Base-by-base conservation (phyloP, 2,888 invertebrate species). In the Sarcophaga variegata region DNA sequence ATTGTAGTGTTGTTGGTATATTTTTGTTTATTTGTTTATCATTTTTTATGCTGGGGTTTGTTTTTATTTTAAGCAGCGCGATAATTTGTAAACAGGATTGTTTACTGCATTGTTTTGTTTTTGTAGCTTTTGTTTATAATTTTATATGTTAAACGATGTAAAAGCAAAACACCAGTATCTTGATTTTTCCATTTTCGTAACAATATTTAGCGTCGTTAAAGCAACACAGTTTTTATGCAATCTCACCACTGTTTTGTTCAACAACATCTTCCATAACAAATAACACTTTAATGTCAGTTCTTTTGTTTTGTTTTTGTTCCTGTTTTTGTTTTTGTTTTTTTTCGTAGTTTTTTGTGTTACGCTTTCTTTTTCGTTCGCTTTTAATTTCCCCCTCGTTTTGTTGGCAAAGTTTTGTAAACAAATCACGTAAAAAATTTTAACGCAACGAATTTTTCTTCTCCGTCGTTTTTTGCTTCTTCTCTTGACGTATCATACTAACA, bases 391-490 rank as follows among this genome's bases (percentile, higher is more conserved):
- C 14, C 11, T 17, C 62, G 6, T 37, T n/a, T 71, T 80, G 70
- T 79, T 80, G 63, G 25, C 71, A 12, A 60, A 81, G 63, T 87
- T 82, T 79, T 63, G 79, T 84, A 87, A 84, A 81, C 87, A 87
- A 87, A 87, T 87, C 87, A 87, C 87, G 87, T 87, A 84, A 81
- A 80, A 79, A 75, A 59, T 83, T 83, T 81, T 49, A 83, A 64
- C 81, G 60, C 81, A 86, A 78, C 74, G 64, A 17, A 70, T 37
- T 37, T 37, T 37, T 37, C 37, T 37, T 37, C 10, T 10, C 0
- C 2, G 8, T 37, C 8, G 0, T 70, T 83, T 86, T 69, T 76
- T 80, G 60, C 66, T 76, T 80, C 60, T 59, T 72, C 63, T 76
- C 20, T 76, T 80, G 59, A 59, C 54, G 47, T 75, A 59, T 70